Conservation (phyloP, 2,113 vertebrate genomes). For the Chlamydotis undulata region DNA sequence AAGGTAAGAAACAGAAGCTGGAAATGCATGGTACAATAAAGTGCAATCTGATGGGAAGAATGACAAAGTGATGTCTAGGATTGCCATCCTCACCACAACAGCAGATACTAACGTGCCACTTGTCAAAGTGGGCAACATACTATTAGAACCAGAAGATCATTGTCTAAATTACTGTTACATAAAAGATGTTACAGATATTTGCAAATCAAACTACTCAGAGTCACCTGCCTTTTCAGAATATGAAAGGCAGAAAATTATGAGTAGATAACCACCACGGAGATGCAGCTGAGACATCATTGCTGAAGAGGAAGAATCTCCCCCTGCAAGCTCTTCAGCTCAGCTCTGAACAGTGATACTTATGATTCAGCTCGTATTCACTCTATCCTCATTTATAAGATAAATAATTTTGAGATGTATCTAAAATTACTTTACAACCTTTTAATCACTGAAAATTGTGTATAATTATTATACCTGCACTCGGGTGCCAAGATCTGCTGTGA, state of each 20-base stretch:
- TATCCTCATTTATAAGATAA: constrained; percentile 77
- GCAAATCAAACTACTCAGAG: not conserved
- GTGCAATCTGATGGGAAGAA: not conserved
- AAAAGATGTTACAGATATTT: not conserved
- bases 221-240: not conserved
- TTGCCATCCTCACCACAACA: not conserved
- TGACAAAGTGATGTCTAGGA: not conserved
- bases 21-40: not conserved
- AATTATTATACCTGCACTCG: constrained; percentile 79
- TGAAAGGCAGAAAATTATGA: constrained; percentile 21
- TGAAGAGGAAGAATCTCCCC: not conserved
- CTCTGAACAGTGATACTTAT: constrained; percentile 27
- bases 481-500: constrained; percentile 76
- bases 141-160: not conserved
- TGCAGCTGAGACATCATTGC: not conserved
- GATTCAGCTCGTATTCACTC: constrained; percentile 58
- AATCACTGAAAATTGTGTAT: constrained; percentile 79
- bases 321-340: not conserved
- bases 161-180: not conserved
- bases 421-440: constrained; percentile 82
- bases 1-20: not conserved
- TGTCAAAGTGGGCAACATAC: not conserved
- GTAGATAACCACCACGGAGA: not conserved
- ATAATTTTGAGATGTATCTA: constrained; percentile 79
- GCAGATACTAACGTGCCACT: not conserved